These are phyloP conservation scores for Phlogophora meticulosa DNA, from an alignment of 2,888 invertebrate genomes.

Conservation along the genomic window DNA sequence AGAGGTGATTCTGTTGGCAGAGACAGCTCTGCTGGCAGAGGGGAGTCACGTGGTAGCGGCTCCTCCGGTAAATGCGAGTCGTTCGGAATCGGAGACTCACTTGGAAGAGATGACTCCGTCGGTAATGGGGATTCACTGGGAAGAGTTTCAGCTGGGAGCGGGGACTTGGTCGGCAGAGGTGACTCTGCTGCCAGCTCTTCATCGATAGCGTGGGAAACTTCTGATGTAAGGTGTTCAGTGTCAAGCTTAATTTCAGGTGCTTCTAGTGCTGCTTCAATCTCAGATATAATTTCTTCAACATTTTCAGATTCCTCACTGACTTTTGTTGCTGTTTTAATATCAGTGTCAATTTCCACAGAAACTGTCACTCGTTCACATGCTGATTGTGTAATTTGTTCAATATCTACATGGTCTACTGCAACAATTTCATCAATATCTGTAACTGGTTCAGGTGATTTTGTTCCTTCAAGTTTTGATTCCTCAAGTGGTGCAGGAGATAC, in stretches of 20 bases:
- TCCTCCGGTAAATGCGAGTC: slow-evolving; percentile 68
- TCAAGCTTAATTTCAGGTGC: slow-evolving; percentile 63
- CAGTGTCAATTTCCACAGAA: slow-evolving; percentile 14
- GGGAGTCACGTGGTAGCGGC: slow-evolving; percentile 61
- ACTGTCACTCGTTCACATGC: slow-evolving; percentile 16
- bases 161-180: slow-evolving; percentile 54
- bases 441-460: slow-evolving; percentile 59
- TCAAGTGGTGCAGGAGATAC: slow-evolving; percentile 59
- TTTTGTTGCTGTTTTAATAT: slow-evolving; percentile 22
- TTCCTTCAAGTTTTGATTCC: slow-evolving; percentile 56
- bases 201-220: slow-evolving; percentile 38
- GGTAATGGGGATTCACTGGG: slow-evolving; percentile 67
- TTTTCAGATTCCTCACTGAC: slow-evolving; percentile 47
- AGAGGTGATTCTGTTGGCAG: slow-evolving; percentile 61
- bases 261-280: slow-evolving; percentile 48
- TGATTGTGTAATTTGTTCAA: slow-evolving; percentile 12
- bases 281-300: slow-evolving; percentile 41
- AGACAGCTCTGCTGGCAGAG: slow-evolving; percentile 60
- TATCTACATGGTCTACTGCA: slow-evolving; percentile 39
- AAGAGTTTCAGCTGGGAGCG: slow-evolving; percentile 58
- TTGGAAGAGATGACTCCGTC: slow-evolving; percentile 61
- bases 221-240: slow-evolving; percentile 53
- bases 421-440: slow-evolving; percentile 51
- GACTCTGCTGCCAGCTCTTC: slow-evolving; percentile 51
- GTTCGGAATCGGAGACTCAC: slow-evolving; percentile 63